Conservation (phyloP, 2,888 invertebrate species). For the Mesochorus sp. region DNA sequence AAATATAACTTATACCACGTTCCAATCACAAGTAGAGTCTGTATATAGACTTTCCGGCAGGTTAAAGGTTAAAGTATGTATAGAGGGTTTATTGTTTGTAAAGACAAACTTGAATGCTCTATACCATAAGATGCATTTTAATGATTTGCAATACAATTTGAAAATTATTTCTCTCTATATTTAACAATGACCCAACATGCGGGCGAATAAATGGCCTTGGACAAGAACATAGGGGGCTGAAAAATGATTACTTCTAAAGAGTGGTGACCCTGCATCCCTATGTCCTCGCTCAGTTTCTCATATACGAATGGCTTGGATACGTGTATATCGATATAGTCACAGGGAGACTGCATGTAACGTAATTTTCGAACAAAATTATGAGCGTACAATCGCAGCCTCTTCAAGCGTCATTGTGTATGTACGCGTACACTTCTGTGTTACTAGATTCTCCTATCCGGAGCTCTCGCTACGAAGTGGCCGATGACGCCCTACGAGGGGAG, state of each 20-base stretch:
- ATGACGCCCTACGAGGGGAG: conserved; percentile 67
- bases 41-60: too few species aligned
- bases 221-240: conserved; percentile 22
- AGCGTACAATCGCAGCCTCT: conserved; percentile 40
- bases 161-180: not conserved
- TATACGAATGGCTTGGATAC: conserved; percentile 1
- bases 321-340: conserved; percentile 64
- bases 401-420: conserved; percentile 37
- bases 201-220: conserved; percentile 33
- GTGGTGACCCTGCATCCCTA: conserved; percentile 16
- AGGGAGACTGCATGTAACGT: conserved; percentile 66
- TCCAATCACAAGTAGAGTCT: too few species aligned
- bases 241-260: conserved; percentile 52
- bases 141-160: not conserved
- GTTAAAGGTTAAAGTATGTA: too few species aligned
- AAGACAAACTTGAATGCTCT: not conserved
- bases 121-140: not conserved
- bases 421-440: conserved; percentile 14
- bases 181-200: conserved; percentile 35
- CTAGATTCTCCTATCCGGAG: conserved; percentile 48
- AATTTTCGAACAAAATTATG: conserved; percentile 73
- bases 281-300: conserved; percentile 9
- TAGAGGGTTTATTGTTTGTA: too few species aligned
- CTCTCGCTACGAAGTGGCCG: conserved; percentile 40
- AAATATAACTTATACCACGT: too few species aligned